These are phyloP conservation scores for Diorhabda elongata DNA, from an alignment of 1,140 invertebrate species.

Conservation along the genomic window DNA sequence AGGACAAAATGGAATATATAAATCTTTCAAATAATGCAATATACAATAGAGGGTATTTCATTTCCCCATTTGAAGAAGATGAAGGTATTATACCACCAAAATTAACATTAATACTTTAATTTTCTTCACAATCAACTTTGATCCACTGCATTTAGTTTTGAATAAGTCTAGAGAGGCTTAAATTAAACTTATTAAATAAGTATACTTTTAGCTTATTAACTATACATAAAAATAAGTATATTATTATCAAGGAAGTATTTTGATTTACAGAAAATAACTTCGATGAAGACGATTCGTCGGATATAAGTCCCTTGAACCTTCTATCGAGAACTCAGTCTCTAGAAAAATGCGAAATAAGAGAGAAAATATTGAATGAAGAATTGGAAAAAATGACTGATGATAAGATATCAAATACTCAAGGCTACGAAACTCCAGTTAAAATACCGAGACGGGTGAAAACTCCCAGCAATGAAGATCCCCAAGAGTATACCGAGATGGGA, in stretches of 20 bases:
- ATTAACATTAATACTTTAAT: too few relatives aligned
- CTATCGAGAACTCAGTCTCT: constrained; percentile 38
- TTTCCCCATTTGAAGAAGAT: constrained; percentile 27
- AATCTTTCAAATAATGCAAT: constrained; percentile 59
- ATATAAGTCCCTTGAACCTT: constrained; percentile 39
- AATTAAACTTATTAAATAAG: too few relatives aligned
- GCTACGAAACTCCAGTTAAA: constrained; percentile 53
- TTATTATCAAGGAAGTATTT: background rate
- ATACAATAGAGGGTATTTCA: constrained; percentile 59
- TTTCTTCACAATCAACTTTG: too few relatives aligned
- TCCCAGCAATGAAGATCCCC: constrained; percentile 45
- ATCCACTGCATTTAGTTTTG: too few relatives aligned
- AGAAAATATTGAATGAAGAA: constrained; percentile 45
- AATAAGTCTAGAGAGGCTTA: too few relatives aligned
- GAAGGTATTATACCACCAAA: background rate
- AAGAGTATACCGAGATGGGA: constrained; percentile 53
- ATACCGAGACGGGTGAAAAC: constrained; percentile 41
- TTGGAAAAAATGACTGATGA: constrained; percentile 22
- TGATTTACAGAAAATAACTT: constrained; percentile 15
- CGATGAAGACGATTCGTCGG: constrained; percentile 13
- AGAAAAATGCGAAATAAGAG: constrained; percentile 48
- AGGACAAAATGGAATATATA: constrained; percentile 69
- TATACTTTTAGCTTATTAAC: too few relatives aligned
- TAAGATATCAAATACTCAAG: constrained; percentile 40
- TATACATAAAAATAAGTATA: too few relatives aligned